Evolutionary conservation across 2,888 invertebrate species (phyloP), one percentile per base, ranked within the genome.

Genomic region (Halictus ligatus): DNA sequence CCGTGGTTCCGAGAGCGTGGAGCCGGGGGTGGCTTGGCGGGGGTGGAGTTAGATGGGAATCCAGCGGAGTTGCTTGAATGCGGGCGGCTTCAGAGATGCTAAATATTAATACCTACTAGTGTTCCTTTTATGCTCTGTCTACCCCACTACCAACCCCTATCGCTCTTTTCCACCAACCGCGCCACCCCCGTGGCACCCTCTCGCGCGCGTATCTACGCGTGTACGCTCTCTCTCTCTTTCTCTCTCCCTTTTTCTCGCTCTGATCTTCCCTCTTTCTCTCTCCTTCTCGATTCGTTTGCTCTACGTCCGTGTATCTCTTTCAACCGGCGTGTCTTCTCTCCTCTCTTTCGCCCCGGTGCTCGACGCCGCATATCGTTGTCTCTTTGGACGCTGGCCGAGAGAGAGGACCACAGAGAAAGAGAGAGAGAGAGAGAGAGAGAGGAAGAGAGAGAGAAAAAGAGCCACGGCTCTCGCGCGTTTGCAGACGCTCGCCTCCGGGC

Each of bases 101-200:
- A 94, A 95, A 95, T 95, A 95, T 95, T 95, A 95, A 95, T 95
- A 95, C 94, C 94, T 93, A 94, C 94, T 94, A 93, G 93, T 94
- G 93, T 95, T 94, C 92, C 94, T 94, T 94, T 95, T 93, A 93
- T 93, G 92, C 91, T 92, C 88, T 91, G 91, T 91, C 92, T 92
- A 82, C 89, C 90, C 89, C 89, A 88, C 90, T 88, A 82, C 78
- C 84, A 74, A 84, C 90, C 89, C 89, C 91, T 91, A 91, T 92
- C 91, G 90, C 89, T 90, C 90, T 91, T 91, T 91, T 87, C 87
- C 88, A 74, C 87, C 80, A 75, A 50, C 58, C 78, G 54, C 73
- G 25, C 71, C 73, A 67, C 76, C 75, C 54, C 78, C 73, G 78
- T 82, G 83, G 64, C 75, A n/a, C 81, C 76, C 35, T 29, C 81